Conservation (phyloP, 1,140 invertebrate genomes). For the Xylocopa sonorina region DNA sequence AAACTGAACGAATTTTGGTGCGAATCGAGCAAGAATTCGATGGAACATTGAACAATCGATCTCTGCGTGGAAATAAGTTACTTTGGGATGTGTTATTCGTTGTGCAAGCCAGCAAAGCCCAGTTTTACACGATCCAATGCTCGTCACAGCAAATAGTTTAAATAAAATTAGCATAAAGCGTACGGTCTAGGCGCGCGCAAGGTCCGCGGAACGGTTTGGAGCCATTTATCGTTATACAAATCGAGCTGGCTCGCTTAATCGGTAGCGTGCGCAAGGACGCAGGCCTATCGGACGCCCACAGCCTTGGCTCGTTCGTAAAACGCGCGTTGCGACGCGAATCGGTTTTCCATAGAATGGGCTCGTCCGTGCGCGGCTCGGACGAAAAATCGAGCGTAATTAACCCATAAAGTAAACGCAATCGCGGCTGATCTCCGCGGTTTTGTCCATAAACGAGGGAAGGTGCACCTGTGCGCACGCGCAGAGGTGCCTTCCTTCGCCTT, state of each 20-base stretch:
- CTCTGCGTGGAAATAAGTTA: too few relatives aligned
- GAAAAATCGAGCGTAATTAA: slow-evolving; percentile 73
- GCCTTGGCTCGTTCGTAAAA: slow-evolving; percentile 49
- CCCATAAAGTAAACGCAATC: slow-evolving; percentile 74
- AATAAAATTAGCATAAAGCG: neutral
- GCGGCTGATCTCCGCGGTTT: slow-evolving; percentile 58
- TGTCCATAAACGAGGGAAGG: slow-evolving; percentile 59
- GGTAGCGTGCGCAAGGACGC: slow-evolving; percentile 14
- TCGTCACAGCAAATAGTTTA: too few relatives aligned
- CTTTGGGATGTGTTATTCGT: too few relatives aligned
- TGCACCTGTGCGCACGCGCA: slow-evolving; percentile 39
- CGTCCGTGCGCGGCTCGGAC: slow-evolving; percentile 40
- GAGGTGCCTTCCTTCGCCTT: slow-evolving; percentile 49
- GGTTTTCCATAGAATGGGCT: slow-evolving; percentile 66
- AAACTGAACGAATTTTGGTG: too few relatives aligned
- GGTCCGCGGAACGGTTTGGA: neutral
- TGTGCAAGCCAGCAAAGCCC: too few relatives aligned
- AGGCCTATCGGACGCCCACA: slow-evolving; percentile 1
- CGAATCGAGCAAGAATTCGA: too few relatives aligned
- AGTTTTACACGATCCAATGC: too few relatives aligned
- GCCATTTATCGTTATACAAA: neutral
- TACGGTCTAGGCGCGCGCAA: neutral
- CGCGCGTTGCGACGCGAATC: slow-evolving; percentile 5
- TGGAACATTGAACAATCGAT: too few relatives aligned
- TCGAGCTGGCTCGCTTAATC: slow-evolving; percentile 30